Percentiles rank a stretch among this genome's conserved stretches.
Evolutionary conservation across 1,140 invertebrate genomes (phyloP).

Genomic region (Sipha flava): DNA sequence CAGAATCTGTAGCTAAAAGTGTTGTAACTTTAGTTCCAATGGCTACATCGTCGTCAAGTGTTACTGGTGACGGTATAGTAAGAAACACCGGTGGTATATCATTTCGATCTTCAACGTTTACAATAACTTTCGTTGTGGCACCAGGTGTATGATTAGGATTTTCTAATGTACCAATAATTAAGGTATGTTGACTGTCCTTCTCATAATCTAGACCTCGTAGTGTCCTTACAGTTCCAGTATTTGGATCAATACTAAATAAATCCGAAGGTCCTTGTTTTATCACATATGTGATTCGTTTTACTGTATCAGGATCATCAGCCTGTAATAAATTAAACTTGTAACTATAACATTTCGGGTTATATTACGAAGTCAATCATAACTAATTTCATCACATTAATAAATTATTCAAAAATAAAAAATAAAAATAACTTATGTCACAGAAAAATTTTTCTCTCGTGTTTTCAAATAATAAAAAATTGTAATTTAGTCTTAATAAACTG

Average conservation of each 20-base stretch:
- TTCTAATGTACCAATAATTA: conserved; percentile 72
- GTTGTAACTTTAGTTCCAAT: conserved; percentile 71
- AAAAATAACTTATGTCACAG: too few relatives aligned
- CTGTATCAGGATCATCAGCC: conserved; percentile 70
- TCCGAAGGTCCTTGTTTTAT: conserved; percentile 71
- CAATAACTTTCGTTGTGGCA: conserved; percentile 63
- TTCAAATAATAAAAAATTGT: too few relatives aligned
- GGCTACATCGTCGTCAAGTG: conserved; percentile 68
- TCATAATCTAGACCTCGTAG: conserved; percentile 70
- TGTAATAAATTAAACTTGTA: conserved; percentile 41
- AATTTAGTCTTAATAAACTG: too few relatives aligned
- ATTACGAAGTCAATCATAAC: too few relatives aligned
- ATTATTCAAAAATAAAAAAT: too few relatives aligned
- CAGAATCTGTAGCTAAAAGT: conserved; percentile 67
- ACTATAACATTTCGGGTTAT: too few relatives aligned
- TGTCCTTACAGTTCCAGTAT: conserved; percentile 67
- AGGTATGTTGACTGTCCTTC: conserved; percentile 58
- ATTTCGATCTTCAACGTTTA: conserved; percentile 69
- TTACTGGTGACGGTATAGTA: conserved; percentile 66
- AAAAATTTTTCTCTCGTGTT: too few relatives aligned
- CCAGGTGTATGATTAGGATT: conserved; percentile 60
- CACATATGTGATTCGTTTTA: conserved; percentile 68
- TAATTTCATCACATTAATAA: too few relatives aligned
- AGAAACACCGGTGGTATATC: conserved; percentile 79
- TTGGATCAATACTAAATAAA: conserved; percentile 70